These are phyloP conservation scores for Sapayoa aenigma DNA, from an alignment of 2,113 vertebrate genomes.

Conservation along the genomic window DNA sequence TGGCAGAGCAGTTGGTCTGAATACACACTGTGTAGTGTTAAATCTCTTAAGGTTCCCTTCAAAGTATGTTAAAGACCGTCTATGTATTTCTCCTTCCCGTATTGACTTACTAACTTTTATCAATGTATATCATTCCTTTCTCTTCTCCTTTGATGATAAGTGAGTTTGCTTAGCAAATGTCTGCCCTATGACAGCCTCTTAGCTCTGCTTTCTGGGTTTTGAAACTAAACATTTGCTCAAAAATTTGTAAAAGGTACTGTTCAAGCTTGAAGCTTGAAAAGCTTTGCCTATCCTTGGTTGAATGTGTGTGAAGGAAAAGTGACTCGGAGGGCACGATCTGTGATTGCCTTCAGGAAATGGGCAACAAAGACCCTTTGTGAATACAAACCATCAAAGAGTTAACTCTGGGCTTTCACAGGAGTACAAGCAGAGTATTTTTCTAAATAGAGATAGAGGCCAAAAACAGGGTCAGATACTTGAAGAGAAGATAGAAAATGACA, in stretches of 20 bases:
- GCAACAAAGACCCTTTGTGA: background rate
- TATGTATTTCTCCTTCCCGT: background rate
- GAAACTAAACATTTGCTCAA: slow-evolving; percentile 1
- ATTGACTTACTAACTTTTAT: background rate
- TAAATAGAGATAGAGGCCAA: background rate
- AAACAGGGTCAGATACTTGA: background rate
- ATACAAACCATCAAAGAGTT: background rate
- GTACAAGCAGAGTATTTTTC: background rate
- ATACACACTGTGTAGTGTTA: background rate
- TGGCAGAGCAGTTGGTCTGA: background rate
- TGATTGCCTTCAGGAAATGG: background rate
- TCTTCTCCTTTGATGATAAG: slow-evolving; percentile 10
- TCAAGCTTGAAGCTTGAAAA: background rate
- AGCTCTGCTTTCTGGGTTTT: background rate
- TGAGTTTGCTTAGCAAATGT: slow-evolving; percentile 36
- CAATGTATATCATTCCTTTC: background rate
- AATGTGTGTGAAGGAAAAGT: background rate
- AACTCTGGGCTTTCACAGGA: background rate
- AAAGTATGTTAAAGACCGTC: background rate
- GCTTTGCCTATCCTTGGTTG: background rate
- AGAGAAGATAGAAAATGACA: background rate
- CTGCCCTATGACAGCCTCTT: background rate
- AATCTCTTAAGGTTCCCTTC: background rate
- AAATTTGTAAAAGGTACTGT: background rate
- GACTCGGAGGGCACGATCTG: background rate